Evolutionary conservation across 2,888 invertebrate species (phyloP), one percentile per base, ranked within the genome.

Genomic region (Ellobium chinense): DNA sequence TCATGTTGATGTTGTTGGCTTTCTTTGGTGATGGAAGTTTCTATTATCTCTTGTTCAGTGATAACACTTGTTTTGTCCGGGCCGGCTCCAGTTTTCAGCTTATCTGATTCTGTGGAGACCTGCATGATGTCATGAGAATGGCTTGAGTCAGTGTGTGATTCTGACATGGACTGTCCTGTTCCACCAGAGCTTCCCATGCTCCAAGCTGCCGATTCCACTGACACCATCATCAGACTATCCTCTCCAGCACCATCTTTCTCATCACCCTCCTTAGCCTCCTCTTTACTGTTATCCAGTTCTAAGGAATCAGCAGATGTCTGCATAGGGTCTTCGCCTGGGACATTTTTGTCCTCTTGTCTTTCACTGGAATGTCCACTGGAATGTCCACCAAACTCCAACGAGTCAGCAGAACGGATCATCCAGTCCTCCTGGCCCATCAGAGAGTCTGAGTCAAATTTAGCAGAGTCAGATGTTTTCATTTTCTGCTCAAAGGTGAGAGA

Each of bases 51-150:
- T 12, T 46, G 74, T 9, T 63, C 63, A 9, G 27, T 46, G 14
- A 27, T 24, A 24, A 18, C 18, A 14, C 27, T 56, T 0, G 24
- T 36, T 24, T 65, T 65, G 5, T 65, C 76, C 24, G 65, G 34
- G 1, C 66, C 37, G 9, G 69, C 60, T 14, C 70, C 66, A 34
- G 69, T 29, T 69, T 78, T 78, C 1, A 78, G 27, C 14, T 27
- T 88, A 75, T 88, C 89, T 24, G 92, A 92, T 82, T 92, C 92
- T 66, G 88, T 85, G n/a, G 92, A 92, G 46, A 91, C 91, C 78
- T 91, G 89, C 91, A 92, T 92, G 29, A 91, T 84, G 79, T 90
- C 89, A 46, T 83, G 83, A 34, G 87, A 86, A 68, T 87, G 87
- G 9, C 85, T 85, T 4, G 89, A 88, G 73, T 89, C 89, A 74